Base-by-base conservation (phyloP, 2,797 vertebrate genomes). In the Esox masquinongy region DNA sequence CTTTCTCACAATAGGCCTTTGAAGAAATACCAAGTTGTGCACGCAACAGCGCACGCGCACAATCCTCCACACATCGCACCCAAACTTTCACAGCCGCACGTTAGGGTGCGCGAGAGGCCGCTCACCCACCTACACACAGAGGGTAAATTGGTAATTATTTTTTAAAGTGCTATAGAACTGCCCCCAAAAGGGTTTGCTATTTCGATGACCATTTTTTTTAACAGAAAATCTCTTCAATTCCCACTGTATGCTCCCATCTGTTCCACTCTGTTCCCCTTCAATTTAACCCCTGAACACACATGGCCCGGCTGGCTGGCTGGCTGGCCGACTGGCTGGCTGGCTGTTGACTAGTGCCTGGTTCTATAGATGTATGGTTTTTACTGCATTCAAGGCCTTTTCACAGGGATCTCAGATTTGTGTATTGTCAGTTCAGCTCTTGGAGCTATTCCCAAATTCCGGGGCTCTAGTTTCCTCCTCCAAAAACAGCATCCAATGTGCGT, bases 191-290 rank as follows among this genome's bases (percentile, higher is more conserved):
- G 29, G 29, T 16, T 34, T 19, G 64, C 64, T 36, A 61, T 67
- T 67, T 67, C 64, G 29, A 67, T 67, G 26, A 67, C 17, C 14
- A 36, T 67, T 67, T 67, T 47, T 31, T 47, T 36, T 0, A 7
- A 67, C 15, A 67, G 64, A 67, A 24, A 67, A 67, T 67, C 64
- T 2, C 64, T 67, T 34, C 64, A 67, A 67, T 67, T 36, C 64
- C 7, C 64, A 67, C 64, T 34, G 64, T 67, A 19, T 67, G 64
- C 31, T 34, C 64, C 64, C 64, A 67, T 34, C 64, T 34, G 64
- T 67, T 67, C 64, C 64, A 67, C 64, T 34, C 64, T 16, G 64
- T 19, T 67, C 31, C 64, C 15, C 16, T 67, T 67, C 64, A 67
- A 67, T 67, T 67, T 67, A 67, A 36, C 29, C 26, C 64, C 64